Conservation (phyloP, 2,888 invertebrate species). For the Strigamia transsilvanica region DNA sequence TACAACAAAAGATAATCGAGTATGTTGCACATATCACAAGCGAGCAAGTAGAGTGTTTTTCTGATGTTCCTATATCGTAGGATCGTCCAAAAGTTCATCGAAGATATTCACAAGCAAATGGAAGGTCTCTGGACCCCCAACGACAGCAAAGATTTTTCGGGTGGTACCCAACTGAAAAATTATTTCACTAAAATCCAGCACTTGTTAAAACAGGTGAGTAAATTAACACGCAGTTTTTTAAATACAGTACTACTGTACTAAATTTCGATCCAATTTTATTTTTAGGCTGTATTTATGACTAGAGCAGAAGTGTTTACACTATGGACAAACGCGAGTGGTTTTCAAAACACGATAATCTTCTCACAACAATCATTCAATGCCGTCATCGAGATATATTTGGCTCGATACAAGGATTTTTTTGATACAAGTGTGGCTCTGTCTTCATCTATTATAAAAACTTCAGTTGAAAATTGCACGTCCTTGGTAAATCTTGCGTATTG, state of each 20-base stretch:
- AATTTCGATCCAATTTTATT: neutral
- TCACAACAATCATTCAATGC: neutral
- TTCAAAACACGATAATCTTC: neutral
- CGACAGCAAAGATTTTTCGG: neutral
- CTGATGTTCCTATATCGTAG: neutral
- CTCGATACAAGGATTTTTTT: neutral
- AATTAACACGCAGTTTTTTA: neutral
- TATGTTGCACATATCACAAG: neutral
- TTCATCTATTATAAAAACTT: too few relatives aligned
- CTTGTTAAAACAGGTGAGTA: neutral
- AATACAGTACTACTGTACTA: neutral
- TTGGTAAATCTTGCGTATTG: too few relatives aligned
- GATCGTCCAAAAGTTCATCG: neutral
- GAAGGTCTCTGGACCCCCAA: neutral
- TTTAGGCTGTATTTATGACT: neutral
- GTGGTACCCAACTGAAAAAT: conserved; percentile 6
- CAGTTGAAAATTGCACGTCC: too few relatives aligned
- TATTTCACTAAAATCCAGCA: neutral
- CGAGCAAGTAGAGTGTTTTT: neutral
- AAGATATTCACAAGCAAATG: neutral
- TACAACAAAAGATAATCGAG: neutral
- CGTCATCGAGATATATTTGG: neutral
- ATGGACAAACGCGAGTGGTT: neutral
- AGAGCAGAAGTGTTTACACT: neutral
- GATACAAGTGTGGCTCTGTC: neutral